Evolutionary conservation across 2,888 invertebrate species (phyloP), one percentile per base, ranked within the genome.

Genomic region (Cephus sareptanus): DNA sequence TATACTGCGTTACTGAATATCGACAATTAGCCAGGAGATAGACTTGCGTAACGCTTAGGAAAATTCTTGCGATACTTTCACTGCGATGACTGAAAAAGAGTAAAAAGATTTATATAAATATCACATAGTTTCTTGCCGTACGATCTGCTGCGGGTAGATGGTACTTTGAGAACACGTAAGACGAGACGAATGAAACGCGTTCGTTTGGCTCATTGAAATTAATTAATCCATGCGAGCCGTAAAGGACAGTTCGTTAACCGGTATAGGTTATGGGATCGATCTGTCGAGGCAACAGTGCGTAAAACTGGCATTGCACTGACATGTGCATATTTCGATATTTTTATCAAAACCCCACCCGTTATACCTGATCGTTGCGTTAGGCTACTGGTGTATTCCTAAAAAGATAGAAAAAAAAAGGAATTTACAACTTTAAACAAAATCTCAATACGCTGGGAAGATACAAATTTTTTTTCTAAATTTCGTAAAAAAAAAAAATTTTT

Each of bases 401-500:
- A 15, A 40, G 40, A 40, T 40, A 0, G 4, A 40, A 40, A 37
- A 37, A 35, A 40, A 3, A 40, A 23, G 0, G 6, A 15, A 15
- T 40, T 15, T 15, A 6, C 0, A 6, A 40, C 15, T 13, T 4
- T 15, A 40, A 40, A 40, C 6, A 15, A 15, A 40, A 6, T 40
- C 4, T 40, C 15, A 1, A 40, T 15, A 15, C 1, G 4, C 1
- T 4, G 15, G 0, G 1, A 40, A 40, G 40, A 35, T 3, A 0
- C 0, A 15, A 2, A 1, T 4, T 15, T 1, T 13, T 40, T 40
- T 23, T 23, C 2, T 2, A 40, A 40, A 15, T 23, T 40, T 73
- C 3, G 35, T 35, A 33, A 4, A 12, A 76, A 23, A 70, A 76
- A 77, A 70, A 37, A 74, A 68, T 70, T 68, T 37, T 74, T 0